Percentiles rank a stretch among this genome's conserved stretches.
Evolutionary conservation across 2,888 invertebrate species (phyloP).

Genomic region (Thereva nobilitata): DNA sequence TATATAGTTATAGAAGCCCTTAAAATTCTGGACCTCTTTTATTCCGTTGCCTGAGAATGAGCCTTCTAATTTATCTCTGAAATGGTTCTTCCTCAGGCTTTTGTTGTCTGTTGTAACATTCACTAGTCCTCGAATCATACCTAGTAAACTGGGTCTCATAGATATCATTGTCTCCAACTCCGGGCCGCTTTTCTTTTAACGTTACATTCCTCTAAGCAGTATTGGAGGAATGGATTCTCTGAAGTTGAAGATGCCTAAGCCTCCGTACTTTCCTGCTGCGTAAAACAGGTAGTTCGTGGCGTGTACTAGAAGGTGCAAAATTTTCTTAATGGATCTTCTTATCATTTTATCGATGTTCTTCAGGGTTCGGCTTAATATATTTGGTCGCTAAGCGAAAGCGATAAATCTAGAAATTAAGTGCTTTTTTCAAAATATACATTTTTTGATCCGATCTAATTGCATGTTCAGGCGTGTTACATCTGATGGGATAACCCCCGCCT

Average conservation of each 20-base stretch:
- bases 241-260: neutral
- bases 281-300: too few species aligned
- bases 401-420: slow-evolving; percentile 2
- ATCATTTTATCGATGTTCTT: slow-evolving; percentile 7
- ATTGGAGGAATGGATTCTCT: neutral
- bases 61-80: neutral
- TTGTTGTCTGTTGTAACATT: neutral
- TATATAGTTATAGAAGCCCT: neutral
- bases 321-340: neutral
- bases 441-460: neutral
- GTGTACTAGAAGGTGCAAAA: neutral
- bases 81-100: neutral
- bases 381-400: neutral
- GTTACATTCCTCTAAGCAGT: neutral
- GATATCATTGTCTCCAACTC: neutral
- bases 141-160: too few species aligned
- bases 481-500: neutral
- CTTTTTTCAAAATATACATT: neutral
- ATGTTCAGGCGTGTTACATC: neutral
- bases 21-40: neutral
- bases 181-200: neutral
- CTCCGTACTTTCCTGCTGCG: neutral
- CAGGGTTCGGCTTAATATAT: neutral
- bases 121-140: too few species aligned
- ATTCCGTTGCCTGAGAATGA: neutral